These are phyloP conservation scores for Cryptus armator DNA, from an alignment of 2,888 invertebrate genomes.

Conservation along the genomic window DNA sequence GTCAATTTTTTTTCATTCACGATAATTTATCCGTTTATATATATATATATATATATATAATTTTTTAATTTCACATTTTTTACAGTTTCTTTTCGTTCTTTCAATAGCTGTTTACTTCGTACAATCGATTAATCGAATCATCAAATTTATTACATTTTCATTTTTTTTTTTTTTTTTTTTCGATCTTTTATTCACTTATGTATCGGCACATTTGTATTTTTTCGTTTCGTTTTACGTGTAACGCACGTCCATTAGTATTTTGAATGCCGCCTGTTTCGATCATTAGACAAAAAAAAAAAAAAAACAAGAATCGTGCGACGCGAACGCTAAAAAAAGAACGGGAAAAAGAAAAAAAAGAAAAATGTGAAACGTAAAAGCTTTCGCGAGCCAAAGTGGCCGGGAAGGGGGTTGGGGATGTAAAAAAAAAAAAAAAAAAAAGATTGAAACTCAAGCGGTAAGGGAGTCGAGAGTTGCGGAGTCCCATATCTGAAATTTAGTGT, in stretches of 20 bases:
- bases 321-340: not conserved
- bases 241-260: conserved; percentile 51
- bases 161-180: conserved; percentile 1
- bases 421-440: conserved; percentile 21
- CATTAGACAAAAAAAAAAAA: conserved; percentile 14
- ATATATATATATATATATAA: not conserved
- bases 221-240: conserved; percentile 35
- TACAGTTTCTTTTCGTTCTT: not conserved
- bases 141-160: not conserved
- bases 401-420: not conserved
- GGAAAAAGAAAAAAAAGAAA: not conserved
- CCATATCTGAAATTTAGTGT: conserved; percentile 77
- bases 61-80: not conserved
- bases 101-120: not conserved
- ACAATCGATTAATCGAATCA: not conserved
- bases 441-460: conserved; percentile 76
- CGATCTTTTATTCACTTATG: conserved; percentile 9
- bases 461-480: conserved; percentile 47
- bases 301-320: not conserved
- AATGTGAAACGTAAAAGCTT: not conserved
- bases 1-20: conserved; percentile 10
- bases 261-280: conserved; percentile 12
- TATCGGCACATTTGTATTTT: conserved; percentile 32
- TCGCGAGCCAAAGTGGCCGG: not conserved
- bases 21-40: not conserved